These are phyloP conservation scores for Gortyna flavago DNA, from an alignment of 2,888 invertebrate genomes.

Conservation along the genomic window DNA sequence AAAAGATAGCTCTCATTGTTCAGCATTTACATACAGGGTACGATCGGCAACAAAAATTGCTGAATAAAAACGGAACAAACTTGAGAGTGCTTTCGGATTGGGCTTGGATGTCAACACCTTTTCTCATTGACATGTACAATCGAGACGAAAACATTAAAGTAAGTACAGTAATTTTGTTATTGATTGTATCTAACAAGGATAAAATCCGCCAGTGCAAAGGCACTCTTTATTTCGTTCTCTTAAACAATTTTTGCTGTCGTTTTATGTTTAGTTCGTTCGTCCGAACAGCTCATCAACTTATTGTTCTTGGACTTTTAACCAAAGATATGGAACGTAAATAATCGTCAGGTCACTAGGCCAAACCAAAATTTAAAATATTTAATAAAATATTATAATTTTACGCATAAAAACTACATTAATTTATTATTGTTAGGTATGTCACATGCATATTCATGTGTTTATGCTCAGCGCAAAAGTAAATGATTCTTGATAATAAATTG, in stretches of 20 bases:
- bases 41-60: neutral
- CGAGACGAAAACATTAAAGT: neutral
- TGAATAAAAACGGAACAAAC: no score
- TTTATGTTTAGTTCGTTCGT: neutral
- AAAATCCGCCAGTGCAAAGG: neutral
- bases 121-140: neutral
- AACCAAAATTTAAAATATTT: conserved; percentile 30
- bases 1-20: neutral
- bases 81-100: neutral
- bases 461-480: neutral
- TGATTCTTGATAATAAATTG: neutral
- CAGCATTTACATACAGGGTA: neutral
- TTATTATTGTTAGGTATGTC: neutral
- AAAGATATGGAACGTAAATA: conserved; percentile 24
- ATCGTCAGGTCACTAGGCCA: conserved; percentile 30
- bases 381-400: conserved; percentile 24
- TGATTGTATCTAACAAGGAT: neutral
- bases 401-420: conserved; percentile 21
- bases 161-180: neutral
- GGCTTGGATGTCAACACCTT: neutral
- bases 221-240: neutral
- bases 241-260: neutral
- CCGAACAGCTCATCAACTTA: neutral
- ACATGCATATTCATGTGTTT: conserved; percentile 18
- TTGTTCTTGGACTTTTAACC: conserved; percentile 25